Base-by-base conservation (phyloP, 1,140 invertebrate species). In the Apocrypta bakeri region DNA sequence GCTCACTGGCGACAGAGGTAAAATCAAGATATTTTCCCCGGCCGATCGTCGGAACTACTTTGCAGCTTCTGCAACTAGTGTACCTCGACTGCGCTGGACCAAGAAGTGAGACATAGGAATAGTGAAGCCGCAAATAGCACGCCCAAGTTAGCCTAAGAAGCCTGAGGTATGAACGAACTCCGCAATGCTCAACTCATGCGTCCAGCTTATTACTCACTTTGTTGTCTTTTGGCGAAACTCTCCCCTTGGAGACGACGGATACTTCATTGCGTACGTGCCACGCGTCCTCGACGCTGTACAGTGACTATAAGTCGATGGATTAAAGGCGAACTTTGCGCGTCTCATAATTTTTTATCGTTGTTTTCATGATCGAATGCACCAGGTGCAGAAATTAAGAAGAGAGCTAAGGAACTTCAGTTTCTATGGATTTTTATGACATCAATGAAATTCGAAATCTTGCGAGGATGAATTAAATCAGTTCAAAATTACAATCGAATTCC, bases 111-210 rank as follows among this genome's bases (percentile, higher is more conserved):
- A 77, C 78, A 64, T 79, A 77, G 6, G 84, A 79, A 77, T 78
- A 85, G 66, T 85, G 79, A 85, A 69, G 83, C 80, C 84, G 80
- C 73, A 85, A 84, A 86, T 84, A 84, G 90, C 89, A 86, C 87
- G 86, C 89, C 87, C 88, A 91, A 87, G 48, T 92, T 92, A 91
- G 91, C 89, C 90, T 92, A 92, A 92, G 88, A 79, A 84, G 83
- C 83, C n/a, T 37, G 9, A 42, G 75, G 21, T 37, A n/a, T 21
- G 69, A 25, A n/a, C 33, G 33, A 29, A 69, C 48, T 31, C 14
- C 31, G 68, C 68, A 74, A 56, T 61, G 42, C 72, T 24, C 21
- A 61, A 27, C 61, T 24, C 74, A 9, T 87, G 87, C 86, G 87
- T 86, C 31, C 48, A 40, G 75, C 63, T 77, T 77, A 77, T 77